Base-by-base conservation (phyloP, 2,888 invertebrate species). In the Catocala fraxini region DNA sequence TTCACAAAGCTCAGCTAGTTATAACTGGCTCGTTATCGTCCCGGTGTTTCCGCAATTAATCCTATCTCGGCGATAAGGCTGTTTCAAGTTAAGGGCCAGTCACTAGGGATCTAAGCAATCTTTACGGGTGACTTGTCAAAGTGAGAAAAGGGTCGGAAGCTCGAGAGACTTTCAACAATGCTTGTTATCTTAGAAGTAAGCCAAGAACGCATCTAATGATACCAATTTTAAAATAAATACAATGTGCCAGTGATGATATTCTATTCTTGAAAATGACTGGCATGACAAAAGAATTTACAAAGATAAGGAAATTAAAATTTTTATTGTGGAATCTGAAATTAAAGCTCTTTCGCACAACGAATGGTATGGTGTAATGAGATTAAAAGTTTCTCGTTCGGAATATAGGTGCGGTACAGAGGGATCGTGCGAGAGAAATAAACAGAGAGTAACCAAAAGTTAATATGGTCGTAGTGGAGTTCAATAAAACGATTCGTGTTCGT, bases 121-220 rank as follows among this genome's bases (percentile, higher is more conserved):
- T 93, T 93, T 89, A 93, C 93, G 93, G 91, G 88, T 92, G 92
- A 93, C 91, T 93, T 91, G 92, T 93, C 93, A 94, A 94, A 94
- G 93, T 85, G 88, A 88, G 90, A 89, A 92, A 88, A 93, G 92
- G 93, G 93, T 92, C 92, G 89, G 89, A 86, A 88, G 84, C 92
- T 91, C 89, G 86, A 89, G 92, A 91, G 92, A 92, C 89, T 92
- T 91, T 93, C 93, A 93, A 94, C 93, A 94, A 93, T 93, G 92
- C 93, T 92, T 92, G 93, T 93, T 94, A 93, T 92, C 93, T 91
- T 88, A 91, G 87, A 92, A 92, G 89, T 88, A 89, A 89, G 89
- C 87, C 87, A 89, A 90, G 89, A 90, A 90, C 86, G 82, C 84
- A 84, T 85, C 86, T 91, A 92, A 93, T 92, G 93, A 92, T 91